Base-by-base conservation (phyloP, 2,888 invertebrate species). In the Eupithecia dodoneata region DNA sequence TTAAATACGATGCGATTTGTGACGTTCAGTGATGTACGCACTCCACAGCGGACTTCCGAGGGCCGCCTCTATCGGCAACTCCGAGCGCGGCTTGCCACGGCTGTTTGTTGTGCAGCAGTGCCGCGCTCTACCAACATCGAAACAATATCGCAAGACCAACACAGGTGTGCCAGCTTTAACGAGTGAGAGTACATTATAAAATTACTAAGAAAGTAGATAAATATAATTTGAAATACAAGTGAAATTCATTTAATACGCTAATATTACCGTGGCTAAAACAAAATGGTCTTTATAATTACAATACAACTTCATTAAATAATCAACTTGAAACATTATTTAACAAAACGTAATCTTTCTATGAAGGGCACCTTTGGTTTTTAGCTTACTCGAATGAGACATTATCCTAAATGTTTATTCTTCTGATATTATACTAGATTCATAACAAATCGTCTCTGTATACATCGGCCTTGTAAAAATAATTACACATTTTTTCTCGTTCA, bases 301-400 rank as follows among this genome's bases (percentile, higher is more conserved):
- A 49, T 92, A 94, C 94, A 94, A 94, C 90, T 94, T 92, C 90
- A 92, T 93, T 90, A 93, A 94, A 94, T 92, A 94, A 93, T 94
- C 89, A 94, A 94, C 94, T 94, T 93, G 94, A 94, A 94, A 93
- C 93, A 94, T 94, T 91, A 92, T 92, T 92, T 91, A 95, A 95
- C 94, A 95, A 93, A 95, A 95, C 94, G 94, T 94, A 94, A 94
- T 94, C 92, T 92, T 94, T 94, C 93, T 95, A 94, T 95, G 96
- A 96, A 97, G 97, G 97, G 97, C 97, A 97, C 97, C 97, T 97
- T 97, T 97, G 97, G 97, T 97, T 97, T 97, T 96, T 96, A 97
- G 97, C 97, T 97, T 97, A 96, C 89, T 92, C 94, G 91, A 95
- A 96, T 96, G 95, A 91, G 91, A 93, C 95, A 95, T 92, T 83